These are phyloP conservation scores for Ceramica pisi DNA, from an alignment of 2,888 invertebrate genomes.

Conservation along the genomic window DNA sequence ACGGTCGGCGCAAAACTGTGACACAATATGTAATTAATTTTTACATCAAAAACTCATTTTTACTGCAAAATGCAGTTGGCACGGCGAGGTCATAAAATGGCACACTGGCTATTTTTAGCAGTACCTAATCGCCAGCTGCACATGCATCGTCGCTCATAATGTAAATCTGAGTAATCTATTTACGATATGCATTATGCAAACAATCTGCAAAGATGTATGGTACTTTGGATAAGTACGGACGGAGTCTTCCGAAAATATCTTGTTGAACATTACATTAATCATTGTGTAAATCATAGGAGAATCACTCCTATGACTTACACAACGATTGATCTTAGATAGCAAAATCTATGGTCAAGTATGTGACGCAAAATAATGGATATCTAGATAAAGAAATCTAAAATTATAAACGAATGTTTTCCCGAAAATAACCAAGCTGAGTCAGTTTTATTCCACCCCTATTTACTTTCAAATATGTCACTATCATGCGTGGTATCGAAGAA, in stretches of 20 bases:
- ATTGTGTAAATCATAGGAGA: too few relatives aligned
- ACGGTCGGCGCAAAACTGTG: constrained; percentile 9
- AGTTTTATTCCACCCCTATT: not conserved
- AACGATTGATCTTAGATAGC: not conserved
- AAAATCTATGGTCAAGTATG: not conserved
- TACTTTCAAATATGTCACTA: not conserved
- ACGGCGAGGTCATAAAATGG: constrained; percentile 38
- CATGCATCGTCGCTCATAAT: constrained; percentile 38
- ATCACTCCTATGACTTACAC: constrained; percentile 9
- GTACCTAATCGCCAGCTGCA: constrained; percentile 29
- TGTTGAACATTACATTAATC: constrained; percentile 23
- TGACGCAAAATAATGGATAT: not conserved
- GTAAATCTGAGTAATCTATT: constrained; percentile 49
- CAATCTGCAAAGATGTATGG: constrained; percentile 35
- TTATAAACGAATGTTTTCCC: not conserved
- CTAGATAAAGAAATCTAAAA: too few relatives aligned
- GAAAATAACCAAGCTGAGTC: not conserved
- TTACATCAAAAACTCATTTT: constrained; percentile 50
- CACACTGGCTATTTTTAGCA: constrained; percentile 41
- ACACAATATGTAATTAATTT: constrained; percentile 31
- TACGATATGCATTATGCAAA: constrained; percentile 48
- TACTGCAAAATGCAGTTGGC: constrained; percentile 25
- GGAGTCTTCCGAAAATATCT: constrained; percentile 29
- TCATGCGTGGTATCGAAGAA: not conserved
- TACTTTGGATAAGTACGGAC: constrained; percentile 34